Percentiles rank a stretch among this genome's conserved stretches.
These are phyloP conservation scores for Eristalis pertinax DNA, from an alignment of 2,888 invertebrate genomes.

Conservation along the genomic window DNA sequence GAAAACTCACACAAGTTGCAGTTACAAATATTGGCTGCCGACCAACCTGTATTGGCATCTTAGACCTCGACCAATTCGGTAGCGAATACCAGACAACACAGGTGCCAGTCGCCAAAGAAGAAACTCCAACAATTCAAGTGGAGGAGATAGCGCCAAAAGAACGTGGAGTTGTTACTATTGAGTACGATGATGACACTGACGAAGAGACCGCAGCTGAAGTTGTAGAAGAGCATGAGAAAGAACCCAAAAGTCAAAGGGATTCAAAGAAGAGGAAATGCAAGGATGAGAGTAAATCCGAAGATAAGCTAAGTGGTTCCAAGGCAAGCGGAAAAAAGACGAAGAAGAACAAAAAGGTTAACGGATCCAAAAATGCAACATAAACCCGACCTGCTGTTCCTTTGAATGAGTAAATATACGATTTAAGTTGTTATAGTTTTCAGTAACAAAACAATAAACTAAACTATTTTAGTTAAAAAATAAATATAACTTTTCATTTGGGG, in stretches of 20 bases:
- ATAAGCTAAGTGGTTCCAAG: slow-evolving; percentile 20
- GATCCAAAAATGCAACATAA: not conserved
- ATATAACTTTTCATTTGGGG: no score
- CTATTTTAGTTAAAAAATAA: no score
- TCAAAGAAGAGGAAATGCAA: slow-evolving; percentile 18
- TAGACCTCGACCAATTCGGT: slow-evolving; percentile 81
- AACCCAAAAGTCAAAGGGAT: slow-evolving; percentile 7
- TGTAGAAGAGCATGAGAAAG: slow-evolving; percentile 38
- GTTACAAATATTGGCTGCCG: slow-evolving; percentile 86
- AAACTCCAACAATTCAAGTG: not conserved
- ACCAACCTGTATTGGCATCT: slow-evolving; percentile 87
- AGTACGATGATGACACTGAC: slow-evolving; percentile 75
- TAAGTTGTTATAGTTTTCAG: not conserved
- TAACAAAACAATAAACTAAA: no score
- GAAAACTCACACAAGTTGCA: slow-evolving; percentile 82
- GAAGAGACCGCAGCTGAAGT: slow-evolving; percentile 14
- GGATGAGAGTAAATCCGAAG: slow-evolving; percentile 19
- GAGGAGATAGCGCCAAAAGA: slow-evolving; percentile 42
- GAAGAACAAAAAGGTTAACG: not conserved
- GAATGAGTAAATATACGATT: slow-evolving; percentile 5
- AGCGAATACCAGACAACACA: slow-evolving; percentile 57
- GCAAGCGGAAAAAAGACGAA: slow-evolving; percentile 3
- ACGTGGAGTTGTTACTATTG: slow-evolving; percentile 77
- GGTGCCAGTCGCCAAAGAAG: not conserved
- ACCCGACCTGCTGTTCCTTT: slow-evolving; percentile 17